Conservation (phyloP, 2,888 invertebrate species). For the Phengaris alcon region DNA sequence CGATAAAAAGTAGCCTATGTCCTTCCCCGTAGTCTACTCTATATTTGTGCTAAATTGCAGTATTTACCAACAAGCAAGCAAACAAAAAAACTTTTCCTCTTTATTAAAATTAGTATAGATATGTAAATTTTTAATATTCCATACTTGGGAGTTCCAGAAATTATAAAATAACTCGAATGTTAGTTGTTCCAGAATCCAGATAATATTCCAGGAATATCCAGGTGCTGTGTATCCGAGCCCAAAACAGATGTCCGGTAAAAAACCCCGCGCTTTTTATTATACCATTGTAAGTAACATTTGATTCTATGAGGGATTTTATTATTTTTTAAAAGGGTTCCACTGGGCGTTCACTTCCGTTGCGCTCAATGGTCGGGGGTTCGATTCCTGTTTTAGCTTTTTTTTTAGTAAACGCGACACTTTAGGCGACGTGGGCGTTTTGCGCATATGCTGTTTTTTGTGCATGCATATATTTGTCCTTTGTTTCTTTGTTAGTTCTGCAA, state of each 20-base stretch:
- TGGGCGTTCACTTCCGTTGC: conserved; percentile 54
- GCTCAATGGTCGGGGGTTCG: conserved; percentile 48
- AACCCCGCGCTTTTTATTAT: conserved; percentile 33
- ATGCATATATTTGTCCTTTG: not conserved
- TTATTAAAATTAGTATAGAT: too few species aligned
- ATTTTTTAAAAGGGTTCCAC: conserved; percentile 53
- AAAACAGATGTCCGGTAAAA: conserved; percentile 37
- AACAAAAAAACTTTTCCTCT: too few species aligned
- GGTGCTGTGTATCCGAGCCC: conserved; percentile 16
- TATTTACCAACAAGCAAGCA: too few species aligned
- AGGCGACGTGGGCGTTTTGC: conserved; percentile 41
- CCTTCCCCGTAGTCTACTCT: too few species aligned
- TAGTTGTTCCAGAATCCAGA: not conserved
- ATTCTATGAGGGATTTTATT: conserved; percentile 35
- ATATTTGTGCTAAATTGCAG: too few species aligned
- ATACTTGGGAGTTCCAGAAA: not conserved
- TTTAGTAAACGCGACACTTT: conserved; percentile 51
- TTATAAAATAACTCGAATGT: not conserved
- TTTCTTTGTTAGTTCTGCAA: conserved; percentile 18
- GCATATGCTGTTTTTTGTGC: conserved; percentile 39
- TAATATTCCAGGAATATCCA: not conserved
- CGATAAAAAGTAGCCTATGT: too few species aligned
- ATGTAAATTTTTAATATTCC: too few species aligned
- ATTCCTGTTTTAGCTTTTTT: conserved; percentile 41
- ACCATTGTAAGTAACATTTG: conserved; percentile 36